Conservation (phyloP, 1,140 invertebrate genomes). For the Psix sp. region DNA sequence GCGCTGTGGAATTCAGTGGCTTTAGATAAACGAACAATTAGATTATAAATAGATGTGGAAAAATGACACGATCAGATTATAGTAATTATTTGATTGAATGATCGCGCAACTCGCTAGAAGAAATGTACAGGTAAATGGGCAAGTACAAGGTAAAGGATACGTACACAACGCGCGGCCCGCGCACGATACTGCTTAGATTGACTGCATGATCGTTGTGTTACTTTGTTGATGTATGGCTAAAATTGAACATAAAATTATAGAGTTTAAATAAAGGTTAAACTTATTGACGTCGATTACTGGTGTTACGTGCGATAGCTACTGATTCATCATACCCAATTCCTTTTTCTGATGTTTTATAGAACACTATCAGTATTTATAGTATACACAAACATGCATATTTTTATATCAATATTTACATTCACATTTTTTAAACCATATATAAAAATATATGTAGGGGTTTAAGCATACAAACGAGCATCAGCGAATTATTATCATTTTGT, state of each 20-base stretch:
- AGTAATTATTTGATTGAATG: slow-evolving; percentile 58
- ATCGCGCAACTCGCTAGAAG: slow-evolving; percentile 43
- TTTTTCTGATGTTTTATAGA: not conserved
- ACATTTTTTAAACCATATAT: too few species aligned
- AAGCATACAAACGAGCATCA: too few species aligned
- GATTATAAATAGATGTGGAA: slow-evolving; percentile 17
- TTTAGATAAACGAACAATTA: slow-evolving; percentile 40
- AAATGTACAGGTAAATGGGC: slow-evolving; percentile 27
- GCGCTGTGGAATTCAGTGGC: slow-evolving; percentile 37
- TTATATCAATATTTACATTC: too few species aligned
- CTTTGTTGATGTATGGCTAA: slow-evolving; percentile 56
- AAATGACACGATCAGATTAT: slow-evolving; percentile 53
- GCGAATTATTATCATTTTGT: too few species aligned
- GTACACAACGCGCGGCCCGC: not conserved
- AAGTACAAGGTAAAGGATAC: slow-evolving; percentile 40
- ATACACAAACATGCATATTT: too few species aligned
- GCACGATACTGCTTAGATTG: too few species aligned
- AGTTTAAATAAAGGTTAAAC: slow-evolving; percentile 63
- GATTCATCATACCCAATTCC: slow-evolving; percentile 28
- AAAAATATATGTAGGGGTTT: too few species aligned
- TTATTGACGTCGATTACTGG: slow-evolving; percentile 60
- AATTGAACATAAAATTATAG: slow-evolving; percentile 56
- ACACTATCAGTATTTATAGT: too few species aligned
- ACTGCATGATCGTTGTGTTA: slow-evolving; percentile 42
- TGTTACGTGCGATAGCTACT: slow-evolving; percentile 57